Evolutionary conservation across 2,888 invertebrate species (phyloP).

Genomic region (Acleris holmiana): DNA sequence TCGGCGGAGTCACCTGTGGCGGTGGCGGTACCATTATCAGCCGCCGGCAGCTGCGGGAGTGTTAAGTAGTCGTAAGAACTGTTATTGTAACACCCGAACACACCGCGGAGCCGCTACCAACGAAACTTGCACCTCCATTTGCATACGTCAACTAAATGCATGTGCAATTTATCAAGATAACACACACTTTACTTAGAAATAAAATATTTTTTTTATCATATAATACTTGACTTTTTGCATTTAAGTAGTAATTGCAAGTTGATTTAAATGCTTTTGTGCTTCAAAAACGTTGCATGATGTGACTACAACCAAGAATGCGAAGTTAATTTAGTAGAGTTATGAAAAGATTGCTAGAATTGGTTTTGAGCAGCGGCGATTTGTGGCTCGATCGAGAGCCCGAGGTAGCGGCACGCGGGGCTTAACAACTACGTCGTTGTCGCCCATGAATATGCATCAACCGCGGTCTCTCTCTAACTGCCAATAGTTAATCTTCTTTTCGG

Average conservation of each 20-base stretch:
- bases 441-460: conserved; percentile 63
- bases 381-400: conserved; percentile 45
- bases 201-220: background rate
- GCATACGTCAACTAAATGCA: background rate
- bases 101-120: conserved; percentile 15
- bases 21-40: conserved; percentile 19
- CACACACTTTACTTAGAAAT: background rate
- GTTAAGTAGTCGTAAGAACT: conserved; percentile 28
- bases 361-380: background rate
- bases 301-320: no score
- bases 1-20: conserved; percentile 30
- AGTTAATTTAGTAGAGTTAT: no score
- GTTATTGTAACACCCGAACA: conserved; percentile 26
- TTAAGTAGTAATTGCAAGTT: no score
- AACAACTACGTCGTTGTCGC: conserved; percentile 54
- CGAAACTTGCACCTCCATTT: background rate
- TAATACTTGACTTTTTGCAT: no score
- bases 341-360: no score
- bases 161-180: background rate
- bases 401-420: conserved; percentile 50
- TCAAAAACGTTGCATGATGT: no score
- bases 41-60: conserved; percentile 10
- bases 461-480: conserved; percentile 50
- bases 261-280: no score
- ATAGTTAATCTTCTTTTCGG: conserved; percentile 61